Evolutionary conservation across 2,113 vertebrate species (phyloP), one percentile per base, ranked within the genome.

Genomic region (Synodontis membranacea): DNA sequence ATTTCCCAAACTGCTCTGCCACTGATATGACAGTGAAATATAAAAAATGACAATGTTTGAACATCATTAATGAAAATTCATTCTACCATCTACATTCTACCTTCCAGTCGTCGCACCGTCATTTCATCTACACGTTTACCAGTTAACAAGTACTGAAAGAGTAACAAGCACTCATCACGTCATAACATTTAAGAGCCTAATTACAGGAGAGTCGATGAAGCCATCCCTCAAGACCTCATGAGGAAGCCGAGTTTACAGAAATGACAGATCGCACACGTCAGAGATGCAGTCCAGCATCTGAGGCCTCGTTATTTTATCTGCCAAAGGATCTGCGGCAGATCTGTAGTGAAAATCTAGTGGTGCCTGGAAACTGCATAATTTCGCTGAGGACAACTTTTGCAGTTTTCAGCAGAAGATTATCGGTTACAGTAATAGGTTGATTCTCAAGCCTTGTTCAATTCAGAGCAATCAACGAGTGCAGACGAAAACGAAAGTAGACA

Each of bases 1-100:
- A 74, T 74, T 28, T 76, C 25, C 37, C 37, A 75, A 84, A 75
- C 68, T 84, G 14, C 50, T 60, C 52, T 58, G 50, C 82, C 46
- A 68, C 64, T 70, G 66, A 74, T 54, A 84, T 75, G 83, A 78
- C 46, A 50, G 46, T 4, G 5, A 50, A 50, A n/a, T 50, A 17
- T 14, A 17, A 31, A 76, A 70, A 50, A 48, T 9, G 28, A 19
- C 44, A 15, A 31, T 2, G 46, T 14, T 9, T 11, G 19, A 50
- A 34, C 46, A 4, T 78, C 74, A 50, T 19, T 34, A 3, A 19
- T 19, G 14, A 52, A n/a, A 75, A 46, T 46, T 31, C 42, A 15
- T 46, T n/a, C 11, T n/a, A 2, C 23, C 14, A 5, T 46, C 4
- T 46, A n/a, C 72, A 5, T 28, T 28, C 42, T 17, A 28, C 12